Evolutionary conservation across 1,140 invertebrate species (phyloP), one percentile per base, ranked within the genome.

Genomic region (Drosophila burlai): DNA sequence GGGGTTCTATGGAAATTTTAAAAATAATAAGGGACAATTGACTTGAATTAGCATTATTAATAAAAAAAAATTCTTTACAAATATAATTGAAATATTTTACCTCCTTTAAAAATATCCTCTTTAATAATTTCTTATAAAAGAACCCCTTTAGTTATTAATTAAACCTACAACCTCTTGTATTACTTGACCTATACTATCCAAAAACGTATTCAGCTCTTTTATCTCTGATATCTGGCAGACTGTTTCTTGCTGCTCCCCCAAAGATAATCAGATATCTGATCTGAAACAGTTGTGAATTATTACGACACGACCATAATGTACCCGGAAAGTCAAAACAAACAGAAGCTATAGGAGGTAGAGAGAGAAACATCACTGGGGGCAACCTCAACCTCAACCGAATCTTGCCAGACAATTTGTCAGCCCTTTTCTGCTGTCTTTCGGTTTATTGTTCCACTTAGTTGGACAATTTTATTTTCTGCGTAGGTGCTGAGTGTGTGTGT

Each of bases 321-420:
- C 1, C 21, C 54, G 1, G 16, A 9, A 40, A 58, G 42, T 63
- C 59, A 73, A 76, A 67, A 67, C n/a, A 45, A 52, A 59, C 13
- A 21, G 29, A 38, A 66, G 50, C 36, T n/a, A 13, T 16, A 5
- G 15, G 42, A 18, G 10, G 4, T 4, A 11, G 16, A 3, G 15
- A 24, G 9, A 2, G 24, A 8, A 16, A 43, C 26, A 63, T 36
- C 58, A 38, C 31, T n/a, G n/a, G 15, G 36, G 57, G n/a, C 16
- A 46, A 61, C 24, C 38, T 13, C 24, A 38, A 43, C 34, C 62
- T 31, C 26, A 60, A 49, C 43, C 15, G 18, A 50, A 69, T 43
- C 62, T 67, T 45, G 50, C 42, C 68, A 85, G 83, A 86, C 82
- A 85, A 67, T 66, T 67, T 79, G 82, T 86, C 82, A 86, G 68